phyloP scores from a whole-genome alignment of 2,797 vertebrate genomes.

The Danio choprae region DNA sequence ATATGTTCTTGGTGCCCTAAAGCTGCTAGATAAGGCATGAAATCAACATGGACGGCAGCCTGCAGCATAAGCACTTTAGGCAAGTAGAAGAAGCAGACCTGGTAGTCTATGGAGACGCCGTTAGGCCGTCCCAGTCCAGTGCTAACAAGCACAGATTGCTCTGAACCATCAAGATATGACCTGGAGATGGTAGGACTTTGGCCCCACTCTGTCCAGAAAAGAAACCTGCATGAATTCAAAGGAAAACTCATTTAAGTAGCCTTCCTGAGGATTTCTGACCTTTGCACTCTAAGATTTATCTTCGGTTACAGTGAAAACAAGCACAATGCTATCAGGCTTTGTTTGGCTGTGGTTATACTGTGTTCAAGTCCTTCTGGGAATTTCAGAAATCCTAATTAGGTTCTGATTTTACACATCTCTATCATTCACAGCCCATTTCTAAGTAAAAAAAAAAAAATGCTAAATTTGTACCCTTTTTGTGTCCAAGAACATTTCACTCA shows the following conservation, averaged over 20 bases:
- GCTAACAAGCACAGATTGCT: conserved; percentile 81
- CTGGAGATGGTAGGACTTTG: conserved; percentile 84
- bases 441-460: neutral
- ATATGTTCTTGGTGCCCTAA: neutral
- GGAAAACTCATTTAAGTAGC: neutral
- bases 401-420: neutral
- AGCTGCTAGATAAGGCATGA: conserved; percentile 17
- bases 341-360: neutral
- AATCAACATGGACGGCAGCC: conserved; percentile 42
- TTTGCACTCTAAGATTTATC: neutral
- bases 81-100: conserved; percentile 73
- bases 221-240: conserved; percentile 74
- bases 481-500: neutral
- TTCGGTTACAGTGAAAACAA: neutral
- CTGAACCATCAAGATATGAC: conserved; percentile 84
- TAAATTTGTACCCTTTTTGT: neutral
- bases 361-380: neutral
- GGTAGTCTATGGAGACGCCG: conserved; percentile 86
- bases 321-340: neutral
- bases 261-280: neutral
- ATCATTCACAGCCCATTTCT: neutral
- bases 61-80: conserved; percentile 22
- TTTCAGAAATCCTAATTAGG: neutral
- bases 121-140: conserved; percentile 83
- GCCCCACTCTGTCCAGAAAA: conserved; percentile 91